Evolutionary conservation across 2,888 invertebrate genomes (phyloP).

Genomic region (Drosophila meridiana): DNA sequence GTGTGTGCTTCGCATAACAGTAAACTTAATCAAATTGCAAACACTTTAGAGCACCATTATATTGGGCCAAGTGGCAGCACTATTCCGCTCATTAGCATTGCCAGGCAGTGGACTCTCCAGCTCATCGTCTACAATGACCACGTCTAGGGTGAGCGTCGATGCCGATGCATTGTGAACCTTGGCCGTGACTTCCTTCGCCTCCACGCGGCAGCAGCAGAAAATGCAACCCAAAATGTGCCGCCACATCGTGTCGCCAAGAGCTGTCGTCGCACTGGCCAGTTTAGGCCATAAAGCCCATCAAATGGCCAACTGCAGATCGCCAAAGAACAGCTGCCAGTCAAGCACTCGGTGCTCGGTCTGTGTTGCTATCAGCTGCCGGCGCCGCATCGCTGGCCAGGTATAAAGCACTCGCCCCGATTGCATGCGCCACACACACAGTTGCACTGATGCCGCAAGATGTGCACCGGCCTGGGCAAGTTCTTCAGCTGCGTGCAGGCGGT

Average conservation of each 20-base stretch:
- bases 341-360: background rate
- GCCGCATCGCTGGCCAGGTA: background rate
- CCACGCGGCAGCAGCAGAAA: constrained; percentile 14
- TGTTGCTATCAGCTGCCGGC: background rate
- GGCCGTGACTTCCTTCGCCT: background rate
- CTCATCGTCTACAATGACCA: constrained; percentile 31
- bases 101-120: background rate
- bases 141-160: constrained; percentile 29
- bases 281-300: background rate
- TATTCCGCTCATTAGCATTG: background rate
- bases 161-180: background rate
- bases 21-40: background rate
- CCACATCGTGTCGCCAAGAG: constrained; percentile 33
- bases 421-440: background rate
- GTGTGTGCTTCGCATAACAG: too few relatives aligned
- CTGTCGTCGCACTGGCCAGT: constrained; percentile 25
- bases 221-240: background rate
- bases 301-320: background rate
- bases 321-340: constrained; percentile 25
- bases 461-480: constrained; percentile 39
- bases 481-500: constrained; percentile 43
- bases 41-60: constrained; percentile 19
- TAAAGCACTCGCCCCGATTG: constrained; percentile 10
- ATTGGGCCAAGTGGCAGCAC: constrained; percentile 18
- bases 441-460: constrained; percentile 32